A percentile compares a stretch with the other conserved stretches of the same genome.
Evolutionary conservation across 2,113 vertebrate species (phyloP).

Genomic region (Ptilonorhynchus violaceus): DNA sequence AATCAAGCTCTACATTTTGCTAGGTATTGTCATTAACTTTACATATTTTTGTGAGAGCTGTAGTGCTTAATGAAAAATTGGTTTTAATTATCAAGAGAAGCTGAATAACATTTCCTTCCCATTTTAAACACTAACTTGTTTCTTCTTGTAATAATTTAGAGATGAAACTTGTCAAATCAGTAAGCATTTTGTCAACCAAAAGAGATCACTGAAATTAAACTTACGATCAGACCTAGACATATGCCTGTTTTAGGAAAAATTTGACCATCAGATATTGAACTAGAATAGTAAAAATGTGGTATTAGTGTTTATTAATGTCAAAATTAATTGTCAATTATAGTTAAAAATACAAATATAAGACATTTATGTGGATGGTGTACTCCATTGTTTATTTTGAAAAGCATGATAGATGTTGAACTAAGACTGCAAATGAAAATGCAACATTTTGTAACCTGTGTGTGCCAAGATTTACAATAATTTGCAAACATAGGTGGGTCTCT

Average conservation of each 20-base stretch:
- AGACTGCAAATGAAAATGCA: background rate
- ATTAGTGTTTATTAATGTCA: background rate
- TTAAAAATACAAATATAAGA: background rate
- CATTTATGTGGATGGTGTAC: background rate
- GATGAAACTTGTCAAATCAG: background rate
- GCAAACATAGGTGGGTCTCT: background rate
- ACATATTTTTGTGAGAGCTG: background rate
- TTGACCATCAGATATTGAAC: background rate
- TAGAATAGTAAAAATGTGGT: background rate
- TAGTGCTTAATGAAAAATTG: background rate
- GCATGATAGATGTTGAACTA: background rate
- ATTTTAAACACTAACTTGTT: background rate
- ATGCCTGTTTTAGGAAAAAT: background rate
- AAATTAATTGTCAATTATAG: background rate
- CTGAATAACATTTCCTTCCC: background rate
- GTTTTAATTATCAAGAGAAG: conserved; percentile 15
- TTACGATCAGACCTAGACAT: background rate
- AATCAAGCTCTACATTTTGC: background rate
- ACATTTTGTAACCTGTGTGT: background rate
- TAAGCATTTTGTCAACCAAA: background rate
- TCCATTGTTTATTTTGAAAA: background rate
- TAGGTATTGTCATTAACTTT: conserved; percentile 9
- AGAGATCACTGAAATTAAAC: background rate
- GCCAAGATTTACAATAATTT: background rate
- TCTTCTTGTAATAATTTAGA: conserved; percentile 27